A percentile compares a stretch with the other conserved stretches of the same genome.
These are phyloP conservation scores for Tupiocoris notatus DNA, from an alignment of 2,888 invertebrate genomes.

Conservation along the genomic window DNA sequence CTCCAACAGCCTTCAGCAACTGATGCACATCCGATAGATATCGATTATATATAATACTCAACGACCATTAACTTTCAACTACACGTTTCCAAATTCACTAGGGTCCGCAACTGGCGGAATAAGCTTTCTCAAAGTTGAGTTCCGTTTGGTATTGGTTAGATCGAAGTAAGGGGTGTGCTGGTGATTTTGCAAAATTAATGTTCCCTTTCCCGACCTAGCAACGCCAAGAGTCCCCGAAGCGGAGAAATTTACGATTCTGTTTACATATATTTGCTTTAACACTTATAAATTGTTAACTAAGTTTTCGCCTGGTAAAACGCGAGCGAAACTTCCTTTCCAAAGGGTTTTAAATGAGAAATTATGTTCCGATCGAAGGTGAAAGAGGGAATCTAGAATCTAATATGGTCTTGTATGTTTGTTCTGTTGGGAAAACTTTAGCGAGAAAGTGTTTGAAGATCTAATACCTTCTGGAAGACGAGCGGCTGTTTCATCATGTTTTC, in stretches of 20 bases:
- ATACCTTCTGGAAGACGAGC: background rate
- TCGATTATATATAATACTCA: background rate
- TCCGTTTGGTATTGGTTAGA: background rate
- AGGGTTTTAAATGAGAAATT: conserved; percentile 33
- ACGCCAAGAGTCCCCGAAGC: background rate
- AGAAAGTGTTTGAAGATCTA: background rate
- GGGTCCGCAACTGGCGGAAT: background rate
- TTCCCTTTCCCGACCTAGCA: background rate
- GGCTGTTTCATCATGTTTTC: background rate
- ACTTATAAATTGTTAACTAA: conserved; percentile 43
- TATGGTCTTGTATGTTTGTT: background rate
- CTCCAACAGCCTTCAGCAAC: too few species aligned
- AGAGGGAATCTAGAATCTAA: background rate
- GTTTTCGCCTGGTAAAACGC: conserved; percentile 18
- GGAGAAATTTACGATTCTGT: conserved; percentile 43
- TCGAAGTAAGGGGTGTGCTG: background rate
- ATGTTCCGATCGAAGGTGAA: conserved; percentile 15
- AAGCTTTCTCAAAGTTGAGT: background rate
- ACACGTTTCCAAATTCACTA: background rate
- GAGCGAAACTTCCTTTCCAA: conserved; percentile 4
- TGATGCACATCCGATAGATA: too few species aligned
- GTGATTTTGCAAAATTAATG: conserved; percentile 40
- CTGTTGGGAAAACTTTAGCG: background rate
- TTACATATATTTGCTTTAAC: conserved; percentile 44
- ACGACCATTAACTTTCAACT: background rate